Percentiles rank a stretch among this genome's conserved stretches.
phyloP scores from a whole-genome alignment of 2,888 invertebrate species.

The Cantharis lateralis region DNA sequence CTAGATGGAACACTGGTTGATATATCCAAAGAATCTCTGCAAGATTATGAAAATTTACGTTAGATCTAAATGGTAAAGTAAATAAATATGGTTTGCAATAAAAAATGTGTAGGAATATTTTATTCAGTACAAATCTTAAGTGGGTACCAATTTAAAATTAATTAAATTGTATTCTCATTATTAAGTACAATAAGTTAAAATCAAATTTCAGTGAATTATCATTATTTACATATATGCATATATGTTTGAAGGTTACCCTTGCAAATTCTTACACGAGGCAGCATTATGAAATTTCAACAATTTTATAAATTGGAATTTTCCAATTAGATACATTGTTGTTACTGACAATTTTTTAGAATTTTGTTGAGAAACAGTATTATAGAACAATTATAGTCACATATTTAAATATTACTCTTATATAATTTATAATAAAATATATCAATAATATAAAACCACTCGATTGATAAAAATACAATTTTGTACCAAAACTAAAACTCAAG shows the following conservation, averaged over 20 bases:
- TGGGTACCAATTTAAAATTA: no score
- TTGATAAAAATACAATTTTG: neutral
- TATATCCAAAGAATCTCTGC: conserved; percentile 46
- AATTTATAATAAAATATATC: neutral
- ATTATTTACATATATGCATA: neutral
- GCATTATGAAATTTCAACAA: neutral
- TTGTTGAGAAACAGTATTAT: neutral
- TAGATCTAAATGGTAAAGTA: neutral
- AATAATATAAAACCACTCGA: neutral
- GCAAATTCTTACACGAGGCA: neutral
- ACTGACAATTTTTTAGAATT: neutral
- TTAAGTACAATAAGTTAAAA: neutral
- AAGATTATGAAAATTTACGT: neutral
- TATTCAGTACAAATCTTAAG: no score
- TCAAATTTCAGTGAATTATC: neutral
- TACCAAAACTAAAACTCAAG: neutral
- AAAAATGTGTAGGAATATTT: neutral
- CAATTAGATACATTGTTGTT: neutral
- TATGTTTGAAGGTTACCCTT: neutral
- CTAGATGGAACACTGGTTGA: conserved; percentile 32
- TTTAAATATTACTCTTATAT: neutral
- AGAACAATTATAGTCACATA: neutral
- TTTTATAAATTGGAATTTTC: neutral
- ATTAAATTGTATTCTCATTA: no score
- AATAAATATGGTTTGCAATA: neutral